Percentiles rank a stretch among this genome's conserved stretches.
These are phyloP conservation scores for Chiroxiphia lanceolata DNA, from an alignment of 2,797 vertebrate genomes.

Conservation along the genomic window DNA sequence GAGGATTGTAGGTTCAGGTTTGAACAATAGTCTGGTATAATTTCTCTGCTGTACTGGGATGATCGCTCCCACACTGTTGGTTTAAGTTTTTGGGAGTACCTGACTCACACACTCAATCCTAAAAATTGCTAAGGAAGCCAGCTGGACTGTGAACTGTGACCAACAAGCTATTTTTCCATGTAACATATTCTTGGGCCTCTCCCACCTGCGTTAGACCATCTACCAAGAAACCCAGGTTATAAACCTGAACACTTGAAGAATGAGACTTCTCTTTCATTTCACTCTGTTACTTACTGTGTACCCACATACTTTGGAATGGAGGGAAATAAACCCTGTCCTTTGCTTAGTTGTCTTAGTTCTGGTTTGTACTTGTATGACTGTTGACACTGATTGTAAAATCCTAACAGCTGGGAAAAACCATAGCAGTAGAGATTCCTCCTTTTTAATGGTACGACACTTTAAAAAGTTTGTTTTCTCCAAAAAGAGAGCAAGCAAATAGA, in stretches of 20 bases:
- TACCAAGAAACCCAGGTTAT: background rate
- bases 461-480: background rate
- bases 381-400: background rate
- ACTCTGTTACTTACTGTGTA: background rate
- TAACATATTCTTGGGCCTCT: background rate
- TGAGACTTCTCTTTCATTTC: background rate
- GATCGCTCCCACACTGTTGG: accelerated
- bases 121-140: background rate
- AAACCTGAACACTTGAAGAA: background rate
- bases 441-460: background rate
- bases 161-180: background rate
- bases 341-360: background rate
- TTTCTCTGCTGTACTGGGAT: background rate
- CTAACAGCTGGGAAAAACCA: background rate
- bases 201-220: background rate
- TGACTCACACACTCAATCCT: background rate
- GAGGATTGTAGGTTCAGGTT: background rate
- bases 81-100: background rate
- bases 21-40: background rate
- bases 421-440: background rate
- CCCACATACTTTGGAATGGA: background rate
- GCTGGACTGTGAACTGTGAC: background rate
- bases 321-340: accelerated
- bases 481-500: background rate
- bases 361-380: background rate